Conservation (phyloP, 92 coral and sea anemone genomes). For the Porites divaricata region DNA sequence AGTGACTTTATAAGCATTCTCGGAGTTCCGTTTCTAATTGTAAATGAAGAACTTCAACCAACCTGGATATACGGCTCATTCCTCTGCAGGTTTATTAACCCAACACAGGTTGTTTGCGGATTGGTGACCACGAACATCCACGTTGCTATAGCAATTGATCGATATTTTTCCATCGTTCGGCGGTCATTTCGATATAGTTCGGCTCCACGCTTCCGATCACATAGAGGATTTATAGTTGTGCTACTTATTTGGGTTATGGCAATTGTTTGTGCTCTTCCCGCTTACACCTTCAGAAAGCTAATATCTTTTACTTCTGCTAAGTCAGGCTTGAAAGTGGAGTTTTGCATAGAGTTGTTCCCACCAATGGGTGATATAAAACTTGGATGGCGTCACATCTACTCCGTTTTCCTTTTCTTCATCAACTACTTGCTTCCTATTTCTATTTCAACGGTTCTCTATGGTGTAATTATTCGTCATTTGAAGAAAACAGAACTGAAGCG, state of each 20-base stretch:
- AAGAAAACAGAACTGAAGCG: constrained; percentile 50
- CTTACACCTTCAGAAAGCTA: constrained; percentile 44
- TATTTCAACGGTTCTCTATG: constrained; percentile 51
- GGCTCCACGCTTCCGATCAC: not conserved
- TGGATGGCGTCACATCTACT: constrained; percentile 53
- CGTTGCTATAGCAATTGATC: constrained; percentile 65
- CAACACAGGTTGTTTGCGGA: constrained; percentile 72
- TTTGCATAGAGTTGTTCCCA: constrained; percentile 59
- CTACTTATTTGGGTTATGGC: constrained; percentile 47
- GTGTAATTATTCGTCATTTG: constrained; percentile 43
- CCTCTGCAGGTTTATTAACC: constrained; percentile 65
- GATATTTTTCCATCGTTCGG: constrained; percentile 58
- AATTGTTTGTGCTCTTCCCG: constrained; percentile 54
- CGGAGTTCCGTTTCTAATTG: constrained; percentile 64
- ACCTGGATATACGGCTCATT: constrained; percentile 63
- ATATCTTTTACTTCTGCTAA: constrained; percentile 3
- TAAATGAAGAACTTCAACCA: constrained; percentile 48
- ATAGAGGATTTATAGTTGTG: constrained; percentile 33
- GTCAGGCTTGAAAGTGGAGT: constrained; percentile 26
- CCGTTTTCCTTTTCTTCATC: constrained; percentile 63
- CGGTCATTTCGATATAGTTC: constrained; percentile 39
- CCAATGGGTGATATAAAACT: constrained; percentile 27
- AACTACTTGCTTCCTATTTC: constrained; percentile 63
- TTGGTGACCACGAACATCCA: constrained; percentile 76
- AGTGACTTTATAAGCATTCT: constrained; percentile 68